Conservation (phyloP, 2,888 invertebrate genomes). For the Tethea ocularis region DNA sequence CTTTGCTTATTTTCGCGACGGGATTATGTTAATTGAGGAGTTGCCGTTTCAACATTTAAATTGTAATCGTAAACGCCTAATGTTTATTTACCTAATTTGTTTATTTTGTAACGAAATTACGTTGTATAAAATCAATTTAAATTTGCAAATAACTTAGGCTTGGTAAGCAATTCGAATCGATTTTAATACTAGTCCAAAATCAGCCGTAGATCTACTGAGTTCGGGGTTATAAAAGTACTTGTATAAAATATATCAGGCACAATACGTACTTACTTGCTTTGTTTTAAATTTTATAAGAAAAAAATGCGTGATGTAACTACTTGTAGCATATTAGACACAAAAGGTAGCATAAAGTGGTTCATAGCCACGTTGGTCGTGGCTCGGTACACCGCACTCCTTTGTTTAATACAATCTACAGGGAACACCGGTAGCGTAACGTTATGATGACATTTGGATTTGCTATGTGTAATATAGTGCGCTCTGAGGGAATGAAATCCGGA, state of each 20-base stretch:
- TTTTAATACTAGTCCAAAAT: conserved; percentile 12
- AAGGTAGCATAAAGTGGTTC: conserved; percentile 57
- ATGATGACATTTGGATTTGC: conserved; percentile 64
- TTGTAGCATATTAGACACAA: conserved; percentile 33
- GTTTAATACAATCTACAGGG: conserved; percentile 70
- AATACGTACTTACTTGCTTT: too few species aligned
- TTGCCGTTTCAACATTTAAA: conserved; percentile 57
- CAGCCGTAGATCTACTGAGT: too few species aligned
- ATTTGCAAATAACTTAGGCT: conserved; percentile 24
- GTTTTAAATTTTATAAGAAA: conserved; percentile 16
- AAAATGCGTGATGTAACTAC: conserved; percentile 44
- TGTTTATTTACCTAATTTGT: conserved; percentile 69
- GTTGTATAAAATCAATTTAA: conserved; percentile 35
- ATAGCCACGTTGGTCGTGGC: conserved; percentile 56
- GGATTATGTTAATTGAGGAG: conserved; percentile 69
- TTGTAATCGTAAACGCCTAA: conserved; percentile 61
- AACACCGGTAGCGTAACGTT: conserved; percentile 62
- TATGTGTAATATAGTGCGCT: conserved; percentile 56
- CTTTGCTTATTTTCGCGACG: conserved; percentile 61
- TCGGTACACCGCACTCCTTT: conserved; percentile 65
- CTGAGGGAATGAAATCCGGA: conserved; percentile 59
- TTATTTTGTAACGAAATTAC: conserved; percentile 54
- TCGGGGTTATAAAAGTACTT: too few species aligned
- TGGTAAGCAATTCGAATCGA: not conserved
- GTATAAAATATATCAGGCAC: conserved; percentile 30